Base-by-base conservation (phyloP, 2,797 vertebrate species). In the Mus minutoides region DNA sequence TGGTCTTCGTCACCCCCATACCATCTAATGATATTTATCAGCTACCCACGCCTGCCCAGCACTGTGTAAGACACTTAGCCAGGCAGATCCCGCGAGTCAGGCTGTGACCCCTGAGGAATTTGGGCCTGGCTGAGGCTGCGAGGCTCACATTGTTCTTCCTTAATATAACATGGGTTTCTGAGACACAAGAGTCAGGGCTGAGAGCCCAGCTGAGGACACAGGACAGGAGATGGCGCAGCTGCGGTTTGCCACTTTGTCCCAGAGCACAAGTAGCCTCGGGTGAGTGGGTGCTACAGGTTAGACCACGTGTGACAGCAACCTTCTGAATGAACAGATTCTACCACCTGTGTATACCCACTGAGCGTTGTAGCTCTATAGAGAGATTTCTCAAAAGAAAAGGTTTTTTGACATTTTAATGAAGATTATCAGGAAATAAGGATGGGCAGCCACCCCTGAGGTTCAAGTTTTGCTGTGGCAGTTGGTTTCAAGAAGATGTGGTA, bases 31-130 rank as follows among this genome's bases (percentile, higher is more conserved):
- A 96, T 97, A 97, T 97, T 97, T 97, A 97, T 96, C 97, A 97
- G 58, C 92, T 83, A 34, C 97, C 96, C 96, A 95, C 96, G 60
- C 83, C 46, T 87, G 92, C 86, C 94, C 88, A 73, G 92, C 12
- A 21, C 79, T 69, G 92, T n/a, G 4, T 60, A 75, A 85, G 96
- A 96, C 93, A 86, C 92, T 96, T 73, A 67, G 93, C 92, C 94
- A 90, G 95, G 93, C 96, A 37, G 91, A 96, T 62, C 89, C 84
- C 88, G 17, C 88, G 17, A 96, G 92, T 64, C 91, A 78, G 87
- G 69, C 94, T 96, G 37, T 98, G 97, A 97, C 97, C 94, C 97
- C 94, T 97, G 92, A 97, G 96, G 97, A 98, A 98, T 97, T 95
- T 1, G 0, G 80, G 92, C 60, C 94, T 96, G 94, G 94, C 94